Evolutionary conservation across 2,113 vertebrate genomes (phyloP).

Genomic region (Lasiurus cinereus): DNA sequence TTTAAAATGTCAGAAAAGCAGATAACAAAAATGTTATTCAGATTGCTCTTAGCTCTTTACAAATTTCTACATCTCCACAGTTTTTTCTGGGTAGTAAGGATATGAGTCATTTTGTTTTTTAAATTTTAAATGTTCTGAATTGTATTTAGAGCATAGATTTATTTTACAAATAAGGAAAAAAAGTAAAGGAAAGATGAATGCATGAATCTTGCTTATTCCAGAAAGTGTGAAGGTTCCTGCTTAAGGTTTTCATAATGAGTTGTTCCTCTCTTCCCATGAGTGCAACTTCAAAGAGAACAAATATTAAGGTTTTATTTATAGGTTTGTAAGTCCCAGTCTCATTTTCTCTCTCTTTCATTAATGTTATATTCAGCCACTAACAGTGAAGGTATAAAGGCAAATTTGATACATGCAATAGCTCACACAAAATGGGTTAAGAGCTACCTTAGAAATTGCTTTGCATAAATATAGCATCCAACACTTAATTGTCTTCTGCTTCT

Average conservation of each 20-base stretch:
- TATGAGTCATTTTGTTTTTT: neutral
- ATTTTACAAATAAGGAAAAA: neutral
- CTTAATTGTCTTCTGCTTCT: constrained; percentile 79
- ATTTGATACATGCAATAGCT: constrained; percentile 76
- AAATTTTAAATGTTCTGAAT: neutral
- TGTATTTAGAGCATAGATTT: neutral
- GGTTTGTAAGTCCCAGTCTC: constrained; percentile 68
- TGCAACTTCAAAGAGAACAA: constrained; percentile 48
- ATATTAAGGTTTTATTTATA: constrained; percentile 77
- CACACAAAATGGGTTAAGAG: constrained; percentile 77
- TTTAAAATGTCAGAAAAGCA: neutral
- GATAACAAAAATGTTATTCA: neutral
- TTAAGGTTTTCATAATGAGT: neutral
- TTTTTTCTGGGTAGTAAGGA: neutral
- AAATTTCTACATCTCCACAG: neutral
- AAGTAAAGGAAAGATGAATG: neutral
- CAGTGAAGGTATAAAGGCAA: constrained; percentile 72
- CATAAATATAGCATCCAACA: constrained; percentile 71
- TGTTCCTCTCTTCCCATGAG: neutral
- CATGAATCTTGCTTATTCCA: neutral
- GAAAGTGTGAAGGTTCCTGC: neutral
- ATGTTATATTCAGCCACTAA: constrained; percentile 64
- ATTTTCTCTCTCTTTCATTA: constrained; percentile 73
- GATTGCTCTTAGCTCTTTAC: neutral
- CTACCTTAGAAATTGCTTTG: constrained; percentile 78